Evolutionary conservation across 2,888 invertebrate species (phyloP).

Genomic region (Parasteatoda lunata): DNA sequence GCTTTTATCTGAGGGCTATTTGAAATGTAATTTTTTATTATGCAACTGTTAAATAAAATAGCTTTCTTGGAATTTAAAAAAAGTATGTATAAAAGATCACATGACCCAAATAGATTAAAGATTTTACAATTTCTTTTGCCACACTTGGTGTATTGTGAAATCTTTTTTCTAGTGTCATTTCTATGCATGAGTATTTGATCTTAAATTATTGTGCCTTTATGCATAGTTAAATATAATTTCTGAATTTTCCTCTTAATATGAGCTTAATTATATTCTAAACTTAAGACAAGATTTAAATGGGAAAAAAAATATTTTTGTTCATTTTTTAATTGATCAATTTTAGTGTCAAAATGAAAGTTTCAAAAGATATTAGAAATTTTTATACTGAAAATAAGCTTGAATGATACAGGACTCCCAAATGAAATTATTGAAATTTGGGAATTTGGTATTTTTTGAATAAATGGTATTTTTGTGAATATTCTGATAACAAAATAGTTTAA

Average conservation of each 20-base stretch:
- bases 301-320: conserved; percentile 30
- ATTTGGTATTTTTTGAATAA: no score
- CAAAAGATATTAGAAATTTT: not conserved
- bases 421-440: not conserved
- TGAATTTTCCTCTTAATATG: conserved; percentile 56
- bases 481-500: no score
- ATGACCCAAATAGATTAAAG: conserved; percentile 20
- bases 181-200: conserved; percentile 44
- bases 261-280: conserved; percentile 63
- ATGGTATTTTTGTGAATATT: no score
- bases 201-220: conserved; percentile 67
- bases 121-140: conserved; percentile 41
- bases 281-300: conserved; percentile 23
- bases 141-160: conserved; percentile 45
- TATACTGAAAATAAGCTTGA: conserved; percentile 17
- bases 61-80: conserved; percentile 45
- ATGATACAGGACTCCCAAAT: conserved; percentile 25
- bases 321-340: conserved; percentile 1
- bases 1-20: conserved; percentile 57
- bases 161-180: conserved; percentile 40
- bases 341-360: conserved; percentile 2
- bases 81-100: not conserved
- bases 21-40: conserved; percentile 55
- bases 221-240: conserved; percentile 63
- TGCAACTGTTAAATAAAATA: conserved; percentile 33